Evolutionary conservation across 2,797 vertebrate genomes (phyloP), one percentile per base, ranked within the genome.

Genomic region (Galaxias olidus): DNA sequence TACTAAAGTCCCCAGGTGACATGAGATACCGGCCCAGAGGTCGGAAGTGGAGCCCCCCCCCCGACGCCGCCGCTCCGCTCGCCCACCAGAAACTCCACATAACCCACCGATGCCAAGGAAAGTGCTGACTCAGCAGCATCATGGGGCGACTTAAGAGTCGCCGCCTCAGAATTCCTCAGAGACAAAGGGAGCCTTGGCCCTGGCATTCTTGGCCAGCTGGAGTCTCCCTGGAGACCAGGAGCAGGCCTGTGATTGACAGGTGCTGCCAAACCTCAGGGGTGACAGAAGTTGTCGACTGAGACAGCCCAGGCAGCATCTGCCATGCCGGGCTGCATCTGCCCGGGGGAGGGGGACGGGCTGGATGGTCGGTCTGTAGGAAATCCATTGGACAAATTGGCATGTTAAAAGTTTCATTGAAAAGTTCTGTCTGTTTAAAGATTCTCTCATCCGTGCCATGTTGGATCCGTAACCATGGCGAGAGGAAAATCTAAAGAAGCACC

Each of bases 191-290:
- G 17, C 45, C 68, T 78, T 65, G 76, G 75, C 71, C 62, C 63
- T 70, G 60, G 51, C 81, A 86, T 83, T 84, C 69, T 77, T 69
- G 20, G 76, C 76, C 74, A 76, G 82, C 79, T 73, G 69, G 80
- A 70, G 72, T 78, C 69, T 80, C 76, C 82, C 58, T 11, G 72
- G 75, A 87, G 83, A 82, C 66, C 0, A 8, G 58, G 65, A 63
- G 59, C 69, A 45, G 58, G 13, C 14, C 44, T 72, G 52, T 87
- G 86, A 89, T 76, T 87, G 87, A 73, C 87, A 86, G 83, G 46
- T 81, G 77, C 71, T 81, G 65, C 68, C 57, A 59, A 61, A 65
- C 51, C 73, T 57, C 57, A 17, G 61, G 61, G 59, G 73, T 71
- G 80, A 80, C 77, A 66, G 72, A 63, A 72, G 75, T 41, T 58